These are phyloP conservation scores for Lordiphosa stackelbergi DNA, from an alignment of 1,140 invertebrate genomes.

Conservation along the genomic window DNA sequence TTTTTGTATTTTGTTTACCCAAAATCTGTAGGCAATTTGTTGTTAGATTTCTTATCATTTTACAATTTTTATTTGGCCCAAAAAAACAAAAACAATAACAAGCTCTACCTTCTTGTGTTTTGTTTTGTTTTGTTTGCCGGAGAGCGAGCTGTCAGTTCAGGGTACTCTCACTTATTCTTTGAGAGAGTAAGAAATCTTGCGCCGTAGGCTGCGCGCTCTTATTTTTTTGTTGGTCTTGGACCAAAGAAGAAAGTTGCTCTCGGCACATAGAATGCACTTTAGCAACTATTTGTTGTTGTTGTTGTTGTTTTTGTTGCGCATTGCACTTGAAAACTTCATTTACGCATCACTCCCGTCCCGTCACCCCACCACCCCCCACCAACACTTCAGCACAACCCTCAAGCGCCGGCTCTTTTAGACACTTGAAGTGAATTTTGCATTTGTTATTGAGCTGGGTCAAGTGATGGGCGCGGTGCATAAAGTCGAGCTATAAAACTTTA, in stretches of 20 bases:
- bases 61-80: no score
- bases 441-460: conserved; percentile 43
- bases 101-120: neutral
- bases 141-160: neutral
- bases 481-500: no score
- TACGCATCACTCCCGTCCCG: conserved; percentile 33
- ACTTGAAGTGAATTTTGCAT: conserved; percentile 36
- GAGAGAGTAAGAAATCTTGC: conserved; percentile 24
- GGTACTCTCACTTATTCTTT: conserved; percentile 17
- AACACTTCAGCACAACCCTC: neutral
- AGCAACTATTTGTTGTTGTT: conserved; percentile 13
- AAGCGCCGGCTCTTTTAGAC: neutral
- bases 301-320: conserved; percentile 58
- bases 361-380: neutral
- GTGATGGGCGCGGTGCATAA: conserved; percentile 31
- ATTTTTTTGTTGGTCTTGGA: neutral
- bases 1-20: neutral
- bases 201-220: conserved; percentile 60
- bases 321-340: conserved; percentile 67
- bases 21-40: conserved; percentile 1
- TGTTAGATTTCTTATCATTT: neutral
- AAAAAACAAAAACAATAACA: no score
- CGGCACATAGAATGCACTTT: conserved; percentile 5
- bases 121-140: neutral
- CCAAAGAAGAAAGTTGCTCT: neutral